A percentile compares a stretch with the other conserved stretches of the same genome.
These are phyloP conservation scores for Drosophila dives DNA, from an alignment of 2,888 invertebrate species.

Conservation along the genomic window DNA sequence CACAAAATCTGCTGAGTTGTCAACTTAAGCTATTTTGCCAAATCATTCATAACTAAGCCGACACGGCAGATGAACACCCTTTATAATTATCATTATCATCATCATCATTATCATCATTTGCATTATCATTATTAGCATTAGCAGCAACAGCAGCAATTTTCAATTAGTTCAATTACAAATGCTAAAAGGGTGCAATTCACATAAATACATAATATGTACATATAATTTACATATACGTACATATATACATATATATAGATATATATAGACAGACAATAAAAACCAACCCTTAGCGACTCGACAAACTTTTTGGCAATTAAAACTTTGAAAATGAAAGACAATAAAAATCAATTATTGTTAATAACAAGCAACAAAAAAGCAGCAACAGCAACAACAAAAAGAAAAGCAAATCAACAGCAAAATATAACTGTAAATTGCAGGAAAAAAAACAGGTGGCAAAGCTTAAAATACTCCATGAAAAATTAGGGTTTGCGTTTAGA, in stretches of 20 bases:
- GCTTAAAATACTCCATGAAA: neutral
- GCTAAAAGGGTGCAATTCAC: constrained; percentile 29
- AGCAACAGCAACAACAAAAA: neutral
- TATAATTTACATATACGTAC: neutral
- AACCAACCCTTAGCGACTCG: constrained; percentile 25
- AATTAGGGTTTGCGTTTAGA: neutral
- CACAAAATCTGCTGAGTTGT: constrained; percentile 13
- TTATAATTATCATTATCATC: constrained; percentile 10
- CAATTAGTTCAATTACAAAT: constrained; percentile 72
- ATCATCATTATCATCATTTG: neutral
- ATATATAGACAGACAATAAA: neutral
- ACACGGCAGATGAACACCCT: constrained; percentile 25
- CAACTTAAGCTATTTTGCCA: constrained; percentile 10
- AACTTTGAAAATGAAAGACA: constrained; percentile 68
- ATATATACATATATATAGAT: neutral
- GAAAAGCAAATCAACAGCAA: neutral
- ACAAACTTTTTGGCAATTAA: constrained; percentile 70
- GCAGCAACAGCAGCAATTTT: constrained; percentile 36
- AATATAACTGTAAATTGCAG: neutral
- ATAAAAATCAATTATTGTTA: constrained; percentile 80
- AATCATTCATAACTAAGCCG: constrained; percentile 36
- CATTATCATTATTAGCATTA: constrained; percentile 7
- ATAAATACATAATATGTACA: constrained; percentile 1
- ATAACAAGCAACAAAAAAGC: constrained; percentile 37
- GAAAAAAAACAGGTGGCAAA: neutral